Evolutionary conservation across 2,888 invertebrate genomes (phyloP).

Genomic region (Rhagonycha fulva): DNA sequence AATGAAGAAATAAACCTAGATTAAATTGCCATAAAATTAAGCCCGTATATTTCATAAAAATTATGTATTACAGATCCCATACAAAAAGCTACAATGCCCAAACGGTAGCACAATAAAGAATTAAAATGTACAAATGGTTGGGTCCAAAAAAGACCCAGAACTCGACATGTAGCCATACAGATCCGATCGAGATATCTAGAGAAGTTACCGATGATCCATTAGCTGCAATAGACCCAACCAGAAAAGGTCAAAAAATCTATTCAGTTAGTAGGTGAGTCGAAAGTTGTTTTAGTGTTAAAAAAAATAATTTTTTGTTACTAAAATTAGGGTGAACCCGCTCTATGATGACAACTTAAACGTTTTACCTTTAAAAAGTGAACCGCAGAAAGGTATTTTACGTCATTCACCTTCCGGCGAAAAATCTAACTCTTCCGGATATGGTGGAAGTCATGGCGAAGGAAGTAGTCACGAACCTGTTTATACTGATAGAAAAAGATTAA

Average conservation of each 20-base stretch:
- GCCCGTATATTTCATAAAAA: background rate
- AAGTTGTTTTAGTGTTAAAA: background rate
- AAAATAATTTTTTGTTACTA: background rate
- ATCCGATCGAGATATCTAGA: constrained; percentile 31
- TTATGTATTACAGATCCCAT: background rate
- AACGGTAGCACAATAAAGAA: constrained; percentile 15
- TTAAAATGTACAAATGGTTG: constrained; percentile 50
- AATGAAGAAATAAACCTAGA: background rate
- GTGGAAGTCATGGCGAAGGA: constrained; percentile 45
- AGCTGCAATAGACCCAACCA: constrained; percentile 51
- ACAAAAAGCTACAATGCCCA: constrained; percentile 16
- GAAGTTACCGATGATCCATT: constrained; percentile 58
- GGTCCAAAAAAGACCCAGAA: constrained; percentile 42
- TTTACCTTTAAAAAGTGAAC: constrained; percentile 9
- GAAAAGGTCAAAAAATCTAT: constrained; percentile 60
- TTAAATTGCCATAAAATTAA: background rate
- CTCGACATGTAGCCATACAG: constrained; percentile 27
- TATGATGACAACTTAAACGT: constrained; percentile 45
- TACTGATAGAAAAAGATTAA: constrained; percentile 38
- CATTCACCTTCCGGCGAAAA: constrained; percentile 43
- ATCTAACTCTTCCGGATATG: constrained; percentile 53
- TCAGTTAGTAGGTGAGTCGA: constrained; percentile 62
- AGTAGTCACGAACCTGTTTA: constrained; percentile 42
- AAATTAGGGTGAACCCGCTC: constrained; percentile 52
- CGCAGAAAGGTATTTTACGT: constrained; percentile 17